Evolutionary conservation across 1,140 invertebrate genomes (phyloP).

Genomic region (Trinorchestia longiramus): DNA sequence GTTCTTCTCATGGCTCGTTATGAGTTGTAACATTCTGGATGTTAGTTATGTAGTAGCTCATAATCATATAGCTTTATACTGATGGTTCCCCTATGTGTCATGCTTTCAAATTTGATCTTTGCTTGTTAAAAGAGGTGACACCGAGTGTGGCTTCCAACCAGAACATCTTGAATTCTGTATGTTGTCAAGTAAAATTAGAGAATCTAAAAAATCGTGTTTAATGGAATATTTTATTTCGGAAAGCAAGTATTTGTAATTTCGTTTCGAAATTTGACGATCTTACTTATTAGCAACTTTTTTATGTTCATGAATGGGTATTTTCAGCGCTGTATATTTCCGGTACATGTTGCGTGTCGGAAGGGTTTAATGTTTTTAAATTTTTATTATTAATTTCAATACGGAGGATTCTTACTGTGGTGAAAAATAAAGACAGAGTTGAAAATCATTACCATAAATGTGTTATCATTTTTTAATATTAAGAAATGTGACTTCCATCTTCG

Average conservation of each 20-base stretch:
- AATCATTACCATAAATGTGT: neutral
- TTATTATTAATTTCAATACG: too few species aligned
- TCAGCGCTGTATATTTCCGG: neutral
- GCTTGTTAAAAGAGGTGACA: neutral
- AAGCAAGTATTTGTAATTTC: neutral
- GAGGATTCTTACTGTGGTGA: neutral
- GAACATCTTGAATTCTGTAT: neutral
- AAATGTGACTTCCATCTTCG: neutral
- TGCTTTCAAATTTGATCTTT: neutral
- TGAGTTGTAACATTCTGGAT: neutral
- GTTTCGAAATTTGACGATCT: neutral
- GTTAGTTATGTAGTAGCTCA: neutral
- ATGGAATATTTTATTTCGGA: too few species aligned
- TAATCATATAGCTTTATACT: neutral
- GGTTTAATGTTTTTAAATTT: neutral
- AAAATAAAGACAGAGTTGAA: neutral
- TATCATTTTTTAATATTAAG: neutral
- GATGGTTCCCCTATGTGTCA: neutral
- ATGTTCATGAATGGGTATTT: neutral
- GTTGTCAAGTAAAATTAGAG: neutral
- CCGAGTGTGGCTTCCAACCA: neutral
- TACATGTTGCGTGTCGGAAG: neutral
- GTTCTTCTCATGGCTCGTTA: neutral
- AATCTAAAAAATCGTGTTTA: too few species aligned
- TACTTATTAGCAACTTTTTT: neutral